Evolutionary conservation across 2,113 vertebrate species (phyloP).

Genomic region (Apodemus sylvaticus): DNA sequence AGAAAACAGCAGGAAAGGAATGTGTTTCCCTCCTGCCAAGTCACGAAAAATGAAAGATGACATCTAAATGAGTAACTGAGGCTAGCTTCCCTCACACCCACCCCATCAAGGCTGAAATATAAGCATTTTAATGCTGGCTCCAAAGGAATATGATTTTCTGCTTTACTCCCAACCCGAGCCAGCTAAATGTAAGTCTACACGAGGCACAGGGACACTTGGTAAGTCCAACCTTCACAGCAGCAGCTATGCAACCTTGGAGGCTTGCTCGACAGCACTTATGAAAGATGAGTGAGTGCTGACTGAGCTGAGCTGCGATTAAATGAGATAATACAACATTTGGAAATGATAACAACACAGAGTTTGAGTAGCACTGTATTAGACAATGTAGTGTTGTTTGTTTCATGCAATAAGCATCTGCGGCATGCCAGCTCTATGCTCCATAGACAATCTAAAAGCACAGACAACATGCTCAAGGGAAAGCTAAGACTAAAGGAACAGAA

Average conservation of each 20-base stretch:
- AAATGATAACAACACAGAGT: conserved; percentile 6
- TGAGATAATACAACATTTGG: conserved; percentile 11
- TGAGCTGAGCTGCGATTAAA: not conserved
- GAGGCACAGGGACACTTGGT: not conserved
- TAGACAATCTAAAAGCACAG: not conserved
- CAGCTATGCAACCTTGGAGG: not conserved
- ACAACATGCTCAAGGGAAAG: not conserved
- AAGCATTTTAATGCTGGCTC: not conserved
- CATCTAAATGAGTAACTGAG: not conserved
- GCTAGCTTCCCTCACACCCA: not conserved
- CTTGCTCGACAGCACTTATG: not conserved
- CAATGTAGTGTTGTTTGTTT: not conserved
- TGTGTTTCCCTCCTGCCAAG: not conserved
- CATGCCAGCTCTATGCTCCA: not conserved
- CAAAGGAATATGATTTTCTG: not conserved
- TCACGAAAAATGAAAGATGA: not conserved
- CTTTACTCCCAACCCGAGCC: not conserved
- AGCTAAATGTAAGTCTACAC: not conserved
- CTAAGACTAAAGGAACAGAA: not conserved
- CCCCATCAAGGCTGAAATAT: not conserved
- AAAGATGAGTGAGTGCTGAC: conserved; percentile 24
- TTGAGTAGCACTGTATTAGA: not conserved
- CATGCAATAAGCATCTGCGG: not conserved
- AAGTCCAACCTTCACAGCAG: not conserved
- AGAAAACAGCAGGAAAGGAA: not conserved